Evolutionary conservation across 1,140 invertebrate genomes (phyloP).

Genomic region (Parapsyche elsis): DNA sequence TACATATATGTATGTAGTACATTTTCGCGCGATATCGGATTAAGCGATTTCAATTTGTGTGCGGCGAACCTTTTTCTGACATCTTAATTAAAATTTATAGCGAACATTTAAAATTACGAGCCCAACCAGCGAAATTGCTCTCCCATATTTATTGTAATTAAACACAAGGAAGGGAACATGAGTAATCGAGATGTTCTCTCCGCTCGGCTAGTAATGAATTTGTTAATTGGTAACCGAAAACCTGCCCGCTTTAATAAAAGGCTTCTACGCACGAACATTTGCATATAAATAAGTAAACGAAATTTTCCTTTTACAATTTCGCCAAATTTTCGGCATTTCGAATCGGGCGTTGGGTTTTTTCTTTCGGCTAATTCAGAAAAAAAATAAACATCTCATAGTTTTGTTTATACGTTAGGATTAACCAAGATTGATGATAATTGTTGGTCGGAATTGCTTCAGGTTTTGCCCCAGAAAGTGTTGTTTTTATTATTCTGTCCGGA

Average conservation of each 20-base stretch:
- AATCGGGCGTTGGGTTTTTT: too few relatives aligned
- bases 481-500: too few relatives aligned
- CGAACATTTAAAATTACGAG: conserved; percentile 28
- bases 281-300: too few relatives aligned
- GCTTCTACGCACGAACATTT: background rate
- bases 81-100: conserved; percentile 31
- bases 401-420: background rate
- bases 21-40: conserved; percentile 1
- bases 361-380: too few relatives aligned
- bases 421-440: conserved; percentile 5
- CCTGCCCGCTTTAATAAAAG: conserved; percentile 22
- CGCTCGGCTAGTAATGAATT: conserved; percentile 18
- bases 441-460: background rate
- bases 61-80: conserved; percentile 17
- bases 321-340: background rate
- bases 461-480: background rate
- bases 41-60: conserved; percentile 27
- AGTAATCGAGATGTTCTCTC: conserved; percentile 28
- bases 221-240: conserved; percentile 30
- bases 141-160: conserved; percentile 27
- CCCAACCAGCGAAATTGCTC: conserved; percentile 3
- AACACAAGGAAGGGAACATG: conserved; percentile 21
- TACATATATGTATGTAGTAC: too few relatives aligned
- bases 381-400: background rate
- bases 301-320: background rate